Evolutionary conservation across 1,140 invertebrate species (phyloP).

Genomic region (Chrysopa pallens): DNA sequence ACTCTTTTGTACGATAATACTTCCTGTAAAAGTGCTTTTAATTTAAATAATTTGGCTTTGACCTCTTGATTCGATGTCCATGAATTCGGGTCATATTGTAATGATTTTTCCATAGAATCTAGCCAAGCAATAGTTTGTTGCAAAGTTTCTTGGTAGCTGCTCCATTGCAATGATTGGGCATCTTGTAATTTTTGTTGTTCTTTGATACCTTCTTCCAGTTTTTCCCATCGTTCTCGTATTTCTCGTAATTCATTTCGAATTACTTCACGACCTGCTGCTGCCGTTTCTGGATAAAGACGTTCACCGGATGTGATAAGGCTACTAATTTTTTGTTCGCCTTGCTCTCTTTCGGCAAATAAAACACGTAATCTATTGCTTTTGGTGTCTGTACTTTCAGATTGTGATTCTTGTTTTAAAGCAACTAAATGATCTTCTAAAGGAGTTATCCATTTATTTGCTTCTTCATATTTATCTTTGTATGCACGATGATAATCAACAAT

Average conservation of each 20-base stretch:
- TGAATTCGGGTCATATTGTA: slow-evolving; percentile 52
- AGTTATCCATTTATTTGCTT: slow-evolving; percentile 58
- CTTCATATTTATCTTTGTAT: slow-evolving; percentile 59
- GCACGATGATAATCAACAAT: slow-evolving; percentile 68
- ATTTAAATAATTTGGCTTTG: slow-evolving; percentile 67
- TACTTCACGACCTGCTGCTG: slow-evolving; percentile 71
- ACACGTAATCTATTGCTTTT: slow-evolving; percentile 51
- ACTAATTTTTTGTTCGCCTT: slow-evolving; percentile 58
- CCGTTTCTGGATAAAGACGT: slow-evolving; percentile 76
- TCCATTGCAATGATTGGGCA: slow-evolving; percentile 64
- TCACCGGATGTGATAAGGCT: slow-evolving; percentile 60
- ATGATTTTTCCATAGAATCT: slow-evolving; percentile 63
- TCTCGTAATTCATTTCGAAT: slow-evolving; percentile 65
- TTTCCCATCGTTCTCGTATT: slow-evolving; percentile 69
- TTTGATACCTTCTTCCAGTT: slow-evolving; percentile 56
- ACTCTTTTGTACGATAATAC: slow-evolving; percentile 75
- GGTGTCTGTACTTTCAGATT: slow-evolving; percentile 26
- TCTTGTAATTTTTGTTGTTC: slow-evolving; percentile 72
- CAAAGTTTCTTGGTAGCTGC: slow-evolving; percentile 68
- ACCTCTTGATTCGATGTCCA: slow-evolving; percentile 69
- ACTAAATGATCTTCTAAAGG: slow-evolving; percentile 56
- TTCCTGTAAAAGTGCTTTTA: slow-evolving; percentile 76
- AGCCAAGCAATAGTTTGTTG: slow-evolving; percentile 73
- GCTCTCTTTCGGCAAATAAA: slow-evolving; percentile 65
- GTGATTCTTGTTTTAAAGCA: slow-evolving; percentile 29